These are phyloP conservation scores for Neoarius graeffei DNA, from an alignment of 2,113 vertebrate genomes.

Conservation along the genomic window DNA sequence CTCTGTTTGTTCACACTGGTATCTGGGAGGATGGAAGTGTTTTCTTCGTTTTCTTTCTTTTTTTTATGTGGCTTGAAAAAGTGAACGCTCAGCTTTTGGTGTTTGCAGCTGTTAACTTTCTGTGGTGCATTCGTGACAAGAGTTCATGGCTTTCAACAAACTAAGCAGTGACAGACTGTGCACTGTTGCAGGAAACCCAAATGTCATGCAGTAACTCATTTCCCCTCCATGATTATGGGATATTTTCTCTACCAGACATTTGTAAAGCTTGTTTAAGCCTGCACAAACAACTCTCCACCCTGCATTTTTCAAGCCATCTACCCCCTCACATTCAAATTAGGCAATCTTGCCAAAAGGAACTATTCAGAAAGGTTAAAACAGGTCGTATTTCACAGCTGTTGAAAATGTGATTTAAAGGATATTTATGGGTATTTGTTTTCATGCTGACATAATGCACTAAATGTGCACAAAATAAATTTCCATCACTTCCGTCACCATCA, in stretches of 20 bases:
- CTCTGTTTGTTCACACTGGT: not conserved
- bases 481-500: too few species aligned
- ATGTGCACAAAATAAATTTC: constrained; percentile 1
- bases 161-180: constrained; percentile 31
- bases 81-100: constrained; percentile 11
- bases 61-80: constrained; percentile 14
- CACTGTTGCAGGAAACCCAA: constrained; percentile 44
- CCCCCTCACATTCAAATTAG: constrained; percentile 6
- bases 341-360: constrained; percentile 29
- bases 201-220: constrained; percentile 44
- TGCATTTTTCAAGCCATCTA: constrained; percentile 13
- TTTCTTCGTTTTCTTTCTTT: not conserved
- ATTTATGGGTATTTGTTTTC: not conserved
- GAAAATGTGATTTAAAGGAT: not conserved
- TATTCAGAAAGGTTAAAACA: constrained; percentile 30
- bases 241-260: constrained; percentile 45
- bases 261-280: constrained; percentile 42
- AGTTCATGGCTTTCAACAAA: constrained; percentile 27
- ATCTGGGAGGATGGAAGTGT: not conserved
- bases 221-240: constrained; percentile 39
- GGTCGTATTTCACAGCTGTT: constrained; percentile 15
- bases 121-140: not conserved
- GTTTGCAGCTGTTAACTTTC: constrained; percentile 34
- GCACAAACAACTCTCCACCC: constrained; percentile 27
- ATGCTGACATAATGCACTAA: constrained; percentile 3